Evolutionary conservation across 2,888 invertebrate species (phyloP).

Genomic region (Euproctis similis): DNA sequence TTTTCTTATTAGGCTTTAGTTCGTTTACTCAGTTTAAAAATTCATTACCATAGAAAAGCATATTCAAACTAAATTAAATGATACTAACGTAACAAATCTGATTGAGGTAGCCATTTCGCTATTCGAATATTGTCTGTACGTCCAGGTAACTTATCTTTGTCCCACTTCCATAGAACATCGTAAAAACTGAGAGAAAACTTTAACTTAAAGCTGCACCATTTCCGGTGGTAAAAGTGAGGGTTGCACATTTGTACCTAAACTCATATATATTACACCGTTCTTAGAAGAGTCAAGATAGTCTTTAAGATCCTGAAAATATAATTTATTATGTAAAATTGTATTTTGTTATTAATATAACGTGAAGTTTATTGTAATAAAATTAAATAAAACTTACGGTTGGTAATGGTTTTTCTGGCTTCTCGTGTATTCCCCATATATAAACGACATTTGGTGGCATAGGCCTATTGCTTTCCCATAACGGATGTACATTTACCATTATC

Average conservation of each 20-base stretch:
- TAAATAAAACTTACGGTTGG: conserved; percentile 20
- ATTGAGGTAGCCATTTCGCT: conserved; percentile 47
- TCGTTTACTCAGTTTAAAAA: no score
- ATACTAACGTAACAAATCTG: conserved; percentile 36
- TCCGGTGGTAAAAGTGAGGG: conserved; percentile 30
- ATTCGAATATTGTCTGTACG: conserved; percentile 36
- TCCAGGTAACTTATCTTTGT: conserved; percentile 34
- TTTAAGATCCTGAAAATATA: conserved; percentile 40
- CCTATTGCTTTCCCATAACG: no score
- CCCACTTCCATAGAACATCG: conserved; percentile 48
- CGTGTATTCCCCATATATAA: conserved; percentile 35
- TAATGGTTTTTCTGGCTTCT: conserved; percentile 23
- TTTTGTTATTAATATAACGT: no score
- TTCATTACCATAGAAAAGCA: no score
- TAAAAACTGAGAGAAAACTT: conserved; percentile 39
- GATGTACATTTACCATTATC: no score
- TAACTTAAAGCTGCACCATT: conserved; percentile 31
- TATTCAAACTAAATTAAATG: no score
- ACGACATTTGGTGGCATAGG: no score
- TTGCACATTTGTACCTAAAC: conserved; percentile 43
- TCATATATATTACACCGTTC: conserved; percentile 41
- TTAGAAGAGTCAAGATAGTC: conserved; percentile 36
- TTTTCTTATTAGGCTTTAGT: no score
- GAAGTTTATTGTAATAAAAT: no score
- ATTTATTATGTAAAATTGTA: no score